Conservation (phyloP, 2,113 vertebrate genomes). For the Carlito syrichta region DNA sequence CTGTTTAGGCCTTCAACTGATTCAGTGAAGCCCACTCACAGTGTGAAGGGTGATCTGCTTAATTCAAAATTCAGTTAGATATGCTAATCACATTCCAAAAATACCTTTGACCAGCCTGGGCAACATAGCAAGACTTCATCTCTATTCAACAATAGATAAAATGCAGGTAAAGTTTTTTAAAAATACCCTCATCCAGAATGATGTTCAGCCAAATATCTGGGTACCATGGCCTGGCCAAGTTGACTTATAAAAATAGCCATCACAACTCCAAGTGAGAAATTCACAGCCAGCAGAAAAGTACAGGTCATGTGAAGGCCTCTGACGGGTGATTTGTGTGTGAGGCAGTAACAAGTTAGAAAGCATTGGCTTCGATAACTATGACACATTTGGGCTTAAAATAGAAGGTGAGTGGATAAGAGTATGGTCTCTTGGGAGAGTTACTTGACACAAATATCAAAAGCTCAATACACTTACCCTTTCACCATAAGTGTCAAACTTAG, state of each 20-base stretch:
- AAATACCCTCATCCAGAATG: too few relatives aligned
- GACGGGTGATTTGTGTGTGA: neutral
- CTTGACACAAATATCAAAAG: accelerated
- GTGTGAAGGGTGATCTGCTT: neutral
- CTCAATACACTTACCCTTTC: neutral
- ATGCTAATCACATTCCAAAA: neutral
- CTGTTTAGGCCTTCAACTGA: neutral
- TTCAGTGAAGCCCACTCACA: neutral
- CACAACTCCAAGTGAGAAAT: too few relatives aligned
- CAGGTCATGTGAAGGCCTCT: neutral
- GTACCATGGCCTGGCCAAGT: neutral
- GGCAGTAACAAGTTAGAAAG: neutral
- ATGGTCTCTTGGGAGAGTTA: too few relatives aligned
- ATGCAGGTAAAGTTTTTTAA: too few relatives aligned
- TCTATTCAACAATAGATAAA: too few relatives aligned
- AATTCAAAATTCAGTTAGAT: neutral
- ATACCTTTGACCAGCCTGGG: neutral
- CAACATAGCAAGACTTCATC: too few relatives aligned
- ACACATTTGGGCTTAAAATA: neutral
- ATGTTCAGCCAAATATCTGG: neutral
- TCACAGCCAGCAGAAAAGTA: neutral
- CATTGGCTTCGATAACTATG: neutral
- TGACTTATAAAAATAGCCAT: neutral
- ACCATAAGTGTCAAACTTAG: neutral
- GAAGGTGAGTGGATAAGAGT: neutral